These are phyloP conservation scores for Hemaris fuciformis DNA, from an alignment of 2,888 invertebrate genomes.

Conservation along the genomic window DNA sequence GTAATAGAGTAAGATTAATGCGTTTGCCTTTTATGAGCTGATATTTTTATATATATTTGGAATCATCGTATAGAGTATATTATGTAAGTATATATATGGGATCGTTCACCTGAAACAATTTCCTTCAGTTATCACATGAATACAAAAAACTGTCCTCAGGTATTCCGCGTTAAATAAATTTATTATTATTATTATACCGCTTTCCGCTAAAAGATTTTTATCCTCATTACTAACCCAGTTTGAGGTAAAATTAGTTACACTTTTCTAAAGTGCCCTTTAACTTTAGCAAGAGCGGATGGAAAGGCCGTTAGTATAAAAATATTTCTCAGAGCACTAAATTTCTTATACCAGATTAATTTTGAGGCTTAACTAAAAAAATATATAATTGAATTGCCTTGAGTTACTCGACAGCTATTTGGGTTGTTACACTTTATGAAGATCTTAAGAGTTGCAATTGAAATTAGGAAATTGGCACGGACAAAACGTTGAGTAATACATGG, in stretches of 20 bases:
- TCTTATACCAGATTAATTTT: constrained; percentile 26
- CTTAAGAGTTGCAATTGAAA: constrained; percentile 27
- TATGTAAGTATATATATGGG: too few relatives aligned
- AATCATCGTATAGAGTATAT: too few relatives aligned
- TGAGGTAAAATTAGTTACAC: neutral
- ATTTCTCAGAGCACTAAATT: constrained; percentile 23
- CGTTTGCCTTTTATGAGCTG: neutral
- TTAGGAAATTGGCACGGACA: constrained; percentile 65
- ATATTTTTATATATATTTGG: too few relatives aligned
- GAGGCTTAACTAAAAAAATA: neutral
- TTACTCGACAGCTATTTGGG: neutral
- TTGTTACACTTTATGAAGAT: neutral
- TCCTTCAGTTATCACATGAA: too few relatives aligned
- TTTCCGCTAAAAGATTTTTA: neutral
- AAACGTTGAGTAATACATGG: constrained; percentile 68
- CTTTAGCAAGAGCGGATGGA: neutral
- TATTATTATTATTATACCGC: neutral
- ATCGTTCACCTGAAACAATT: too few relatives aligned
- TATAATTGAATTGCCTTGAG: neutral
- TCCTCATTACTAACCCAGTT: neutral
- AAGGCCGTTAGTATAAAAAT: constrained; percentile 5
- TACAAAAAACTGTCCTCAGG: neutral
- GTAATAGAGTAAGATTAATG: neutral
- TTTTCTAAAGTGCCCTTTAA: neutral
- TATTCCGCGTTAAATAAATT: neutral